Evolutionary conservation across 2,113 vertebrate genomes (phyloP).

Genomic region (Gadus chalcogrammus): DNA sequence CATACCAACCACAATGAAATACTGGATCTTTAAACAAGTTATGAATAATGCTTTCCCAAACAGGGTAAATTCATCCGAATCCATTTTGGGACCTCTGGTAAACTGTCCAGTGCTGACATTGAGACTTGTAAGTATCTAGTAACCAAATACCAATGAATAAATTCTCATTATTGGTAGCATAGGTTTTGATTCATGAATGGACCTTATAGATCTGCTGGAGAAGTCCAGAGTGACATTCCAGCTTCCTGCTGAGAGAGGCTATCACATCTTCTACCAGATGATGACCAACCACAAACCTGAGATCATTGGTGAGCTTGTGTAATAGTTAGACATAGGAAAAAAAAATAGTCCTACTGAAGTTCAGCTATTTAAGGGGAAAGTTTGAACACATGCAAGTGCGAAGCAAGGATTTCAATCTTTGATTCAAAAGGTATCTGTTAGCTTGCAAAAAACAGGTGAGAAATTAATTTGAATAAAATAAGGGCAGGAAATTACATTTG

Average conservation of each 20-base stretch:
- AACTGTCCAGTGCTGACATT: constrained; percentile 66
- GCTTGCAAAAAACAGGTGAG: no score
- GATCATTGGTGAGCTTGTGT: constrained; percentile 51
- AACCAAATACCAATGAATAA: background rate
- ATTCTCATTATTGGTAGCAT: background rate
- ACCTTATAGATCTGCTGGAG: constrained; percentile 61
- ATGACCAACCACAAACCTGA: constrained; percentile 59
- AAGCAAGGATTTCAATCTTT: no score
- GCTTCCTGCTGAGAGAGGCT: constrained; percentile 64
- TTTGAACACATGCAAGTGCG: no score
- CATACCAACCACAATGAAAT: background rate
- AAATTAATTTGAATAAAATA: no score
- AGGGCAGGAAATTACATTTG: background rate
- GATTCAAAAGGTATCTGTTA: no score
- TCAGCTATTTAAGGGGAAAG: no score
- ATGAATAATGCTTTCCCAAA: background rate
- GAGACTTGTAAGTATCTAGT: constrained; percentile 57
- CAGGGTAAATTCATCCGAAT: constrained; percentile 2
- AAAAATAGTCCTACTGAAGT: no score
- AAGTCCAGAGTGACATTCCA: constrained; percentile 70
- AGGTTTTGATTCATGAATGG: background rate
- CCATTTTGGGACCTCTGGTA: constrained; percentile 46
- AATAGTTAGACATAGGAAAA: no score
- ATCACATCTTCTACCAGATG: constrained; percentile 72
- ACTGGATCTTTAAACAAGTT: background rate